Conservation (phyloP, 53 echinoderm and acorn worm species). For the Henricia sp. region DNA sequence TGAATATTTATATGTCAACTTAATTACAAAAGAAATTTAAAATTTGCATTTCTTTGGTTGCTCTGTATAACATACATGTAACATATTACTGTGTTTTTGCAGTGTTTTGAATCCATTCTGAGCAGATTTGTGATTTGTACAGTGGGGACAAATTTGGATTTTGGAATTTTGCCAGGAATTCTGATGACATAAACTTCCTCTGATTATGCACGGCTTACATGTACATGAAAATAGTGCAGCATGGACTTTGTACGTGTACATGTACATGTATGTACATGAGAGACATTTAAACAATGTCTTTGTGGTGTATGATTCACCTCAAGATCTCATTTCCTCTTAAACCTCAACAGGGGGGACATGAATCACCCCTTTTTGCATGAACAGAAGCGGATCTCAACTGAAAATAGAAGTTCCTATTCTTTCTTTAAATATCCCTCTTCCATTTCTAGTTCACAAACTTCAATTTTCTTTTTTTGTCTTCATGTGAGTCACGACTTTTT, state of each 20-base stretch:
- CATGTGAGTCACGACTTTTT: too few species aligned
- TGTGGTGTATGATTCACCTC: conserved; percentile 31
- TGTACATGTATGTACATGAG: conserved; percentile 4
- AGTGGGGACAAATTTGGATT: too few species aligned
- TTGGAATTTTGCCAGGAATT: too few species aligned
- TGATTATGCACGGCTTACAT: background rate
- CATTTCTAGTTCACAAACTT: background rate
- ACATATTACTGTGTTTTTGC: too few species aligned
- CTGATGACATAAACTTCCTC: background rate
- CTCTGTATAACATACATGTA: too few species aligned
- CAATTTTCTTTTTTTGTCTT: background rate
- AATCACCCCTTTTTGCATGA: background rate
- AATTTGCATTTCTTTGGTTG: too few species aligned
- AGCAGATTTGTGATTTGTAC: too few species aligned
- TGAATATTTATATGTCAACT: too few species aligned
- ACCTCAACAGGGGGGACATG: background rate
- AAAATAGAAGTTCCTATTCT: background rate
- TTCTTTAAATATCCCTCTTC: background rate
- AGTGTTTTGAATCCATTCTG: too few species aligned
- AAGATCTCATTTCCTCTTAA: conserved; percentile 27
- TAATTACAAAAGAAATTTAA: too few species aligned
- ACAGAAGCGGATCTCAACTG: background rate
- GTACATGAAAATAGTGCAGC: background rate
- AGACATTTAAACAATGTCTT: background rate
- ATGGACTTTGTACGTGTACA: background rate